A percentile compares a stretch with the other conserved stretches of the same genome.
These are phyloP conservation scores for Cancer borealis DNA, from an alignment of 2,888 invertebrate species.

Conservation along the genomic window DNA sequence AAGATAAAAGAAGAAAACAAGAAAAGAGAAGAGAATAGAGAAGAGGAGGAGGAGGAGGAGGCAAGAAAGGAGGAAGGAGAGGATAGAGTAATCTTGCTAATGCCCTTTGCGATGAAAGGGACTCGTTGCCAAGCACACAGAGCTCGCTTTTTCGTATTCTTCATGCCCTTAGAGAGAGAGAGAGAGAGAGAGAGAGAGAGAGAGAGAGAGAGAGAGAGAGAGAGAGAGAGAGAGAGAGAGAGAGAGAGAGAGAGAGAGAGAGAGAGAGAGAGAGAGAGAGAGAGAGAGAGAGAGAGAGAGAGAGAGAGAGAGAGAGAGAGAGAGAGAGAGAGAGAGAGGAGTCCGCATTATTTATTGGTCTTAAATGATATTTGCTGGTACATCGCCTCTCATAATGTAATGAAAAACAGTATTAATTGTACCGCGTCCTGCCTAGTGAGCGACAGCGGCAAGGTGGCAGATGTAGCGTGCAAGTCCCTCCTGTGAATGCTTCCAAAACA, in stretches of 20 bases:
- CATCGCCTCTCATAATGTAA: too few relatives aligned
- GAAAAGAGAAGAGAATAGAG: neutral
- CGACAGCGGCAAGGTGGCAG: too few relatives aligned
- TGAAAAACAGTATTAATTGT: too few relatives aligned
- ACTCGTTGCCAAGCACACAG: neutral
- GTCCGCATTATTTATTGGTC: too few relatives aligned
- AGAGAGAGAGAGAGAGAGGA: too few relatives aligned
- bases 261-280: neutral
- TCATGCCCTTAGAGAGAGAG: neutral
- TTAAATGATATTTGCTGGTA: too few relatives aligned
- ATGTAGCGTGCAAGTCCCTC: too few relatives aligned
- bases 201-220: neutral
- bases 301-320: too few relatives aligned
- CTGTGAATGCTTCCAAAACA: too few relatives aligned
- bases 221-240: conserved; percentile 6
- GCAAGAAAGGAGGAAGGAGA: neutral
- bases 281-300: too few relatives aligned
- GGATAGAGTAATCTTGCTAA: conserved; percentile 33
- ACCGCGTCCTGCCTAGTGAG: too few relatives aligned
- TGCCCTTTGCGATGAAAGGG: neutral
- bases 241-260: conserved; percentile 12
- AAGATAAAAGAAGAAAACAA: neutral
- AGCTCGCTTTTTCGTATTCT: neutral
- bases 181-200: neutral
- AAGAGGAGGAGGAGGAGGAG: neutral